Percentiles rank a stretch among this genome's conserved stretches.
Evolutionary conservation across 1,140 invertebrate genomes (phyloP).

Genomic region (Brachionus manjavacas): DNA sequence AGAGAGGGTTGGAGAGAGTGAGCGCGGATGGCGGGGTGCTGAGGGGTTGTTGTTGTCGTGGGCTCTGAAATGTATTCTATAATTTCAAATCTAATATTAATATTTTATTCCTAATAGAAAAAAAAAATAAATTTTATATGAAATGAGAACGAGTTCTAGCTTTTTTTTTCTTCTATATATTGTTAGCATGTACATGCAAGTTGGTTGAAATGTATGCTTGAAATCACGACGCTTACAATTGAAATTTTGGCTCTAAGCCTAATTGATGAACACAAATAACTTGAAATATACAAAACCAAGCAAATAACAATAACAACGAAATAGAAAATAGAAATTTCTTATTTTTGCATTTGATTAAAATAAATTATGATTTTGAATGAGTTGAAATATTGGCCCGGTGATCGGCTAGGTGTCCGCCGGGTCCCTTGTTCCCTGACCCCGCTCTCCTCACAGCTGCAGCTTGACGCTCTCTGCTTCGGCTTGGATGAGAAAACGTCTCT

Average conservation of each 20-base stretch:
- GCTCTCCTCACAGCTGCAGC: too few species aligned
- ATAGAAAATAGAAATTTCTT: not conserved
- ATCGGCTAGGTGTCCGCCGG: not conserved
- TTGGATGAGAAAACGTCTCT: too few species aligned
- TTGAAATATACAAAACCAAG: not conserved
- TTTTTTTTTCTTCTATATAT: not conserved
- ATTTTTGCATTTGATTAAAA: constrained; percentile 27
- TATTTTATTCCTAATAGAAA: constrained; percentile 30
- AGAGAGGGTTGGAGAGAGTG: not conserved
- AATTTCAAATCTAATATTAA: constrained; percentile 27
- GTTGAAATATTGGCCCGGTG: not conserved
- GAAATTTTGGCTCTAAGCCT: constrained; percentile 39
- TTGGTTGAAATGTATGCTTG: constrained; percentile 20
- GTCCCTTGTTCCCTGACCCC: too few species aligned
- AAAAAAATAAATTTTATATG: not conserved
- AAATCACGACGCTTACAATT: constrained; percentile 27
- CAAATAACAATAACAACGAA: constrained; percentile 16
- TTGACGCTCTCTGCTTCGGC: too few species aligned
- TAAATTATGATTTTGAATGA: constrained; percentile 3
- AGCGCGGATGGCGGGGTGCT: not conserved
- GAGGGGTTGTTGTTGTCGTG: not conserved
- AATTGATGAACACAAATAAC: constrained; percentile 17
- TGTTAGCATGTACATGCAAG: constrained; percentile 16
- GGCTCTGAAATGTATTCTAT: not conserved
- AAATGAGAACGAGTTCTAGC: not conserved